phyloP scores from a whole-genome alignment of 2,797 vertebrate species.

The Girardinus metallicus region DNA sequence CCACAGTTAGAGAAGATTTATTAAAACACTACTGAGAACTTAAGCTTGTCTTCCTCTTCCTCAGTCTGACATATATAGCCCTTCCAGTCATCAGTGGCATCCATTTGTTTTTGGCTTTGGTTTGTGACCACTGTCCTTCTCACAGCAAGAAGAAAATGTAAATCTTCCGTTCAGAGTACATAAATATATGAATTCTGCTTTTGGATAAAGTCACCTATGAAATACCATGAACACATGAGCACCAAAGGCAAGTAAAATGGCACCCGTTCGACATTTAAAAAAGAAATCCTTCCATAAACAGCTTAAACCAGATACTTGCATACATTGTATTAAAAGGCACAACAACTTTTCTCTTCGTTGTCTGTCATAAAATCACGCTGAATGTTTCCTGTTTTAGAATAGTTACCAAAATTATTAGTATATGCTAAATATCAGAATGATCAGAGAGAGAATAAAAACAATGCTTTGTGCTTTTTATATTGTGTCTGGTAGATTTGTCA shows the following conservation, averaged over 20 bases:
- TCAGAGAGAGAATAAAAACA: not conserved
- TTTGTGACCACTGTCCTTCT: slow-evolving; percentile 42
- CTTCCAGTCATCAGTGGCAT: slow-evolving; percentile 65
- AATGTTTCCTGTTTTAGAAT: not conserved
- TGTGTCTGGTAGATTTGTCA: not conserved
- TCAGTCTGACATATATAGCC: slow-evolving; percentile 35
- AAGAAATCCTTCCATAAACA: slow-evolving; percentile 65
- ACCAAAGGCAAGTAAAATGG: slow-evolving; percentile 68
- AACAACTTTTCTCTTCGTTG: not conserved
- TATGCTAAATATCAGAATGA: not conserved
- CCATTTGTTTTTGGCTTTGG: slow-evolving; percentile 29
- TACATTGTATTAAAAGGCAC: not conserved
- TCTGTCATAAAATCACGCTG: not conserved
- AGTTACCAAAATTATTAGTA: not conserved
- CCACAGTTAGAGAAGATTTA: slow-evolving; percentile 56
- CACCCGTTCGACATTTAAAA: slow-evolving; percentile 43
- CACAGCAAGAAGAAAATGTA: slow-evolving; percentile 27
- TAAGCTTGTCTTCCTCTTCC: slow-evolving; percentile 31
- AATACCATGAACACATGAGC: slow-evolving; percentile 53
- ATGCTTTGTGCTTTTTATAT: not conserved
- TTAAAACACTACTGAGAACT: slow-evolving; percentile 54
- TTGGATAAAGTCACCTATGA: slow-evolving; percentile 51
- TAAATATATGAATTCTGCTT: slow-evolving; percentile 50
- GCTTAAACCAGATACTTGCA: not conserved
- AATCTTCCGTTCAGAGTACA: slow-evolving; percentile 34